These are phyloP conservation scores for Pseudotriccus pelzelni DNA, from an alignment of 2,797 vertebrate genomes.

Conservation along the genomic window DNA sequence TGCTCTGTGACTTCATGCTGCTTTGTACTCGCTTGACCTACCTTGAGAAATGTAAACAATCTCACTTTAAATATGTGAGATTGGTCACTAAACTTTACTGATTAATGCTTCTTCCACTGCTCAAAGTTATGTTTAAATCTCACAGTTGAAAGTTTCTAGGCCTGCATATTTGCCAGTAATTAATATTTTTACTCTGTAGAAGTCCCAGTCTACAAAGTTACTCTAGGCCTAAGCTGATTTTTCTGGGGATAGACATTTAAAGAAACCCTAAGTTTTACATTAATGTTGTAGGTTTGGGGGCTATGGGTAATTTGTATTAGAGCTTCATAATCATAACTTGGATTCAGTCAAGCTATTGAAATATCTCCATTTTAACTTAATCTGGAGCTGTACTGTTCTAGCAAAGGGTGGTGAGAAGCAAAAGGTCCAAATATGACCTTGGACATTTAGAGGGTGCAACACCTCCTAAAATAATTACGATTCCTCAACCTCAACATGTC, in stretches of 20 bases:
- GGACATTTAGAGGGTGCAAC: neutral
- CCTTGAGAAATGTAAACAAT: neutral
- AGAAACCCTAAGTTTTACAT: neutral
- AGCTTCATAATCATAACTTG: neutral
- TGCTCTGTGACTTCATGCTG: neutral
- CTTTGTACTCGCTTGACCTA: neutral
- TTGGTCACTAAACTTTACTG: neutral
- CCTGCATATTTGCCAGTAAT: neutral
- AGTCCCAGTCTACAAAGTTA: neutral
- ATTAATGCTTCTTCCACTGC: neutral
- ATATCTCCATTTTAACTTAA: neutral
- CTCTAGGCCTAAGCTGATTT: neutral
- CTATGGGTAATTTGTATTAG: neutral
- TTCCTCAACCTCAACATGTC: neutral
- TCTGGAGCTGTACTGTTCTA: neutral
- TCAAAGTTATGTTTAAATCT: neutral
- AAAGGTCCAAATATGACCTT: neutral
- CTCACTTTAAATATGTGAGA: neutral
- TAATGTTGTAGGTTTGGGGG: neutral
- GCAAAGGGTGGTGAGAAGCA: neutral
- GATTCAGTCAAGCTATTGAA: neutral
- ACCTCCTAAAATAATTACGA: neutral
- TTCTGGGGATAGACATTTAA: neutral
- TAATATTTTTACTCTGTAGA: neutral
- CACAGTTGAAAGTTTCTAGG: neutral